Conservation (phyloP, 2,797 vertebrate species). For the Pseudocheirus occidentalis region DNA sequence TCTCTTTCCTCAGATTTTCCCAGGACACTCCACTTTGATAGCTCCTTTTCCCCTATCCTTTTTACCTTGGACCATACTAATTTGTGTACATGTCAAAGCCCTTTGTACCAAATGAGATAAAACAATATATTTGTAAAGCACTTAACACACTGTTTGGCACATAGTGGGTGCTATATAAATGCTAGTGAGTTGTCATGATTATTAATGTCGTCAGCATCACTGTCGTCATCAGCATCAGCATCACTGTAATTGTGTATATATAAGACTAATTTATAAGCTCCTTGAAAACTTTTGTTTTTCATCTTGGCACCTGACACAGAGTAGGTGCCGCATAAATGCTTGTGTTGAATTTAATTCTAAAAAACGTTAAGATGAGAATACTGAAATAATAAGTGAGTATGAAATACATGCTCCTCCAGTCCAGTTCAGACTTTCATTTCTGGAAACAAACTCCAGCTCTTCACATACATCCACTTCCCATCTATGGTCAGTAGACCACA, state of each 20-base stretch:
- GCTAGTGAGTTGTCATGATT: background rate
- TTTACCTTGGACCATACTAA: background rate
- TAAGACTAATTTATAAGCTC: background rate
- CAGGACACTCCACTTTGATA: background rate
- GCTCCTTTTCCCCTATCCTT: background rate
- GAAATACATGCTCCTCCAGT: background rate
- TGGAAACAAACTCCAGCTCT: background rate
- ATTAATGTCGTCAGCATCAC: background rate
- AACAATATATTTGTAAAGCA: background rate
- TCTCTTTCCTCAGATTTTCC: background rate
- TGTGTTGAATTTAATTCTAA: background rate
- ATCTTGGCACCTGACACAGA: background rate
- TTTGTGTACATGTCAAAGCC: background rate
- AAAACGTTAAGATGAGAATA: background rate
- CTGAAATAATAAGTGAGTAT: background rate
- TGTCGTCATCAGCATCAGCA: background rate
- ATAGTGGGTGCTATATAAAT: background rate
- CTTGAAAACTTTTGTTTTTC: background rate
- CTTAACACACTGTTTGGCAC: background rate
- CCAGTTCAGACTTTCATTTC: background rate
- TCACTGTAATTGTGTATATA: background rate
- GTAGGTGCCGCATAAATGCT: background rate
- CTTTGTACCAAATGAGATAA: background rate
- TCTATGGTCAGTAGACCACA: background rate
- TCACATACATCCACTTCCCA: background rate